Evolutionary conservation across 2,888 invertebrate genomes (phyloP).

Genomic region (Globia sparganii): DNA sequence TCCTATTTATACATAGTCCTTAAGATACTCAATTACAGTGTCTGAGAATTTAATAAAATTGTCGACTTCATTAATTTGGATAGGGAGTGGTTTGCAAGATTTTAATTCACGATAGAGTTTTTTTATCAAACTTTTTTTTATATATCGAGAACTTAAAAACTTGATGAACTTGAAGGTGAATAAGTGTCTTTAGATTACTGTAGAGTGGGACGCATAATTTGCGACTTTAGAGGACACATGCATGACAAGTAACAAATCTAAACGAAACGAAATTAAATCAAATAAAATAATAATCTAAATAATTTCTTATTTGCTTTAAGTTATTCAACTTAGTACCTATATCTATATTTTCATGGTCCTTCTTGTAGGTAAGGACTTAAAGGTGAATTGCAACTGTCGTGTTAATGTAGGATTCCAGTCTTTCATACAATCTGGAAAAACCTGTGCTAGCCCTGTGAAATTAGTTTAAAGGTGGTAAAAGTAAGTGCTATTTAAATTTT

Average conservation of each 20-base stretch:
- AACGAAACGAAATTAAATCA: conserved; percentile 30
- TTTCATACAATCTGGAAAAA: not conserved
- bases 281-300: no score
- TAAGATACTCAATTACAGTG: conserved; percentile 7
- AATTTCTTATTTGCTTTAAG: conserved; percentile 11
- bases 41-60: conserved; percentile 15
- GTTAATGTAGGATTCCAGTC: not conserved
- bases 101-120: not conserved
- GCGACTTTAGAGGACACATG: conserved; percentile 16
- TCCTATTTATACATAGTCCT: conserved; percentile 5
- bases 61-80: conserved; percentile 8
- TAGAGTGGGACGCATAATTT: conserved; percentile 4
- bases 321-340: conserved; percentile 2
- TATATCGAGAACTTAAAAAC: conserved; percentile 1
- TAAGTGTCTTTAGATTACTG: not conserved
- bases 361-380: not conserved
- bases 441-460: not conserved
- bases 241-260: conserved; percentile 22
- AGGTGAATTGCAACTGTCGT: not conserved
- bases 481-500: not conserved
- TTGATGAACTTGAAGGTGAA: conserved; percentile 4
- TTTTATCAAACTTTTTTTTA: not conserved
- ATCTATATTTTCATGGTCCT: not conserved
- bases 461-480: not conserved
- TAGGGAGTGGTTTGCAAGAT: not conserved